Evolutionary conservation across 2,888 invertebrate species (phyloP).

Genomic region (Allophyes oxyacanthae): DNA sequence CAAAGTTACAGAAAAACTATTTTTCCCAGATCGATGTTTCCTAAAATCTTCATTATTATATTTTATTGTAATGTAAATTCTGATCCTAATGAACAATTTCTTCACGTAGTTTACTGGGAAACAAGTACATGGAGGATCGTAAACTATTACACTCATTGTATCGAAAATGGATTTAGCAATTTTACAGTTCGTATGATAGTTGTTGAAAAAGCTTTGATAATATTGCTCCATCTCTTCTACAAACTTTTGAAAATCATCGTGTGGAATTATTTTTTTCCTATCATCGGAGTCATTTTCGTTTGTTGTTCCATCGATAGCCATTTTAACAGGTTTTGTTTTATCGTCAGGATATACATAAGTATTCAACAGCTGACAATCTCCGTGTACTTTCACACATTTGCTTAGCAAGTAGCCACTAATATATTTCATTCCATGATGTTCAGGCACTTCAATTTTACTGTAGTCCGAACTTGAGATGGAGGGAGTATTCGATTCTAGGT

Average conservation of each 20-base stretch:
- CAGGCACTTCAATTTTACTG: constrained; percentile 34
- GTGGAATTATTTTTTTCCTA: background rate
- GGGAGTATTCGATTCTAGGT: constrained; percentile 18
- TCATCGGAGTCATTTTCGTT: background rate
- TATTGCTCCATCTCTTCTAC: constrained; percentile 32
- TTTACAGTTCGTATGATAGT: constrained; percentile 11
- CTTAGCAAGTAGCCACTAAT: constrained; percentile 26
- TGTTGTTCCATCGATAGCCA: constrained; percentile 3
- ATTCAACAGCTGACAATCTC: constrained; percentile 24
- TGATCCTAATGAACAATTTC: constrained; percentile 34
- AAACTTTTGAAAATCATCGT: constrained; percentile 16
- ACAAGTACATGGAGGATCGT: constrained; percentile 26
- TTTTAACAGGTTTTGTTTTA: constrained; percentile 3
- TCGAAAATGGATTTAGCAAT: constrained; percentile 36
- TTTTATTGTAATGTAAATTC: constrained; percentile 41
- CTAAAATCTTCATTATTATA: constrained; percentile 35
- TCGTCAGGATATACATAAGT: constrained; percentile 6
- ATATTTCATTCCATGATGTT: constrained; percentile 22
- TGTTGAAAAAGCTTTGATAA: constrained; percentile 37
- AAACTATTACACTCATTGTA: constrained; percentile 27
- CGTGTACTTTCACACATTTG: constrained; percentile 26
- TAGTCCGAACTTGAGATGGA: constrained; percentile 36
- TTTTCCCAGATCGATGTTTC: constrained; percentile 26
- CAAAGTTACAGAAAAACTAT: constrained; percentile 19
- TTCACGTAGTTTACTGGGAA: constrained; percentile 38